Percentiles rank a stretch among this genome's conserved stretches.
These are phyloP conservation scores for Theretra japonica DNA, from an alignment of 2,888 invertebrate genomes.

Conservation along the genomic window DNA sequence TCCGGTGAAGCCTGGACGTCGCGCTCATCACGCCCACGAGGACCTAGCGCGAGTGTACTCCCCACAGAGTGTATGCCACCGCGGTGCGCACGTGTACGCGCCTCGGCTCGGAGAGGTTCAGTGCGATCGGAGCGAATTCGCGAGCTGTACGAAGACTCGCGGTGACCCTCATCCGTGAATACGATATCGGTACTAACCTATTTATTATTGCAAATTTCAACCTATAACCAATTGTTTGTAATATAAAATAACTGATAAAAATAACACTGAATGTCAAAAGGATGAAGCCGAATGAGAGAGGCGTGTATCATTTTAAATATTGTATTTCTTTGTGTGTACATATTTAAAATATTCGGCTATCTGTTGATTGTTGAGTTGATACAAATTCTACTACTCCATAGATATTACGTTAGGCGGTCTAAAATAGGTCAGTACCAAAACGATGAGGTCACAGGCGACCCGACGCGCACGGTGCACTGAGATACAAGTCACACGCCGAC, in stretches of 20 bases:
- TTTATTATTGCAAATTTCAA: conserved; percentile 41
- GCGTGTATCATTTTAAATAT: not conserved
- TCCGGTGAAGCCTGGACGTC: conserved; percentile 56
- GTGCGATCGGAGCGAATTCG: conserved; percentile 82
- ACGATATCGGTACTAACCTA: conserved; percentile 74
- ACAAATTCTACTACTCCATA: not conserved
- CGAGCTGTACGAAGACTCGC: conserved; percentile 71
- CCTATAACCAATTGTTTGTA: not conserved
- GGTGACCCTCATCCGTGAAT: conserved; percentile 69
- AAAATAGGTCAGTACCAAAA: conserved; percentile 81
- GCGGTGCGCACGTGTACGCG: conserved; percentile 66
- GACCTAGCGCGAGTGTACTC: conserved; percentile 57
- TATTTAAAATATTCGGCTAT: not conserved
- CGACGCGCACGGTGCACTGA: conserved; percentile 81
- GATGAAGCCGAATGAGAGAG: not conserved
- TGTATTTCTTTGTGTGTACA: not conserved
- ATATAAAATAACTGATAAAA: conserved; percentile 8
- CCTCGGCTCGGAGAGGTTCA: conserved; percentile 77
- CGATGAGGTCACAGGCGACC: conserved; percentile 75
- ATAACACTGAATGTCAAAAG: not conserved
- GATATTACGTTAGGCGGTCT: conserved; percentile 40
- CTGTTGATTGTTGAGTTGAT: not conserved
- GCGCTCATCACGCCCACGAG: conserved; percentile 50
- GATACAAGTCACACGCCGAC: conserved; percentile 81
- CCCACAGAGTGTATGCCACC: conserved; percentile 50